A percentile compares a stretch with the other conserved stretches of the same genome.
Conservation (phyloP, 2,113 vertebrate genomes). For the Gnathonemus longibarbis region DNA sequence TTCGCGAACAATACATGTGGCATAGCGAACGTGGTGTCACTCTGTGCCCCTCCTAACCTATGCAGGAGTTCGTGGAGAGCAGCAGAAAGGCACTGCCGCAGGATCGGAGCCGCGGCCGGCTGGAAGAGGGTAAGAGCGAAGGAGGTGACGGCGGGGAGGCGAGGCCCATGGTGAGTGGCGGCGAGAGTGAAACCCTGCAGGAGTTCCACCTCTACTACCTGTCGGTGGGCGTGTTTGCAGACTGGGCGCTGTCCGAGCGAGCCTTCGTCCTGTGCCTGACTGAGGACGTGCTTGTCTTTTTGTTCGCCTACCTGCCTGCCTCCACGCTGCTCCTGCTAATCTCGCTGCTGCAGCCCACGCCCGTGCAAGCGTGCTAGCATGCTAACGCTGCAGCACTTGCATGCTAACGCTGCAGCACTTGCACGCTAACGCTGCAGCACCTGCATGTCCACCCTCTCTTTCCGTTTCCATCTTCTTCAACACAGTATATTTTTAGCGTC, state of each 20-base stretch:
- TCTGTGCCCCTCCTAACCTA: constrained; percentile 14
- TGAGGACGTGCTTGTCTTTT: constrained; percentile 86
- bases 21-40: not conserved
- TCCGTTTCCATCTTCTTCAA: not conserved
- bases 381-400: not conserved
- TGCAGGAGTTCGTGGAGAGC: constrained; percentile 94
- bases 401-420: not conserved
- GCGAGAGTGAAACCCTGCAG: constrained; percentile 73
- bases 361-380: constrained; percentile 69
- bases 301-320: constrained; percentile 86
- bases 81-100: constrained; percentile 77
- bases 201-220: constrained; percentile 92
- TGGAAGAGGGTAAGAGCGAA: constrained; percentile 56
- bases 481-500: not conserved
- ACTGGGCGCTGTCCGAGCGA: constrained; percentile 82
- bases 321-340: constrained; percentile 82
- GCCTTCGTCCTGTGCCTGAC: constrained; percentile 76
- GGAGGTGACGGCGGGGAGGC: constrained; percentile 80
- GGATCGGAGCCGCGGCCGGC: constrained; percentile 66
- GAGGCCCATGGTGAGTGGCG: constrained; percentile 96
- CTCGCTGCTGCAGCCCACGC: constrained; percentile 72
- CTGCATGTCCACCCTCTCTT: not conserved
- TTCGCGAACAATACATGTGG: not conserved
- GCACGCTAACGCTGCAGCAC: not conserved
- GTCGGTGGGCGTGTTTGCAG: constrained; percentile 81